These are phyloP conservation scores for Myrmecophaga tridactyla DNA, from an alignment of 2,113 vertebrate species.

Conservation along the genomic window DNA sequence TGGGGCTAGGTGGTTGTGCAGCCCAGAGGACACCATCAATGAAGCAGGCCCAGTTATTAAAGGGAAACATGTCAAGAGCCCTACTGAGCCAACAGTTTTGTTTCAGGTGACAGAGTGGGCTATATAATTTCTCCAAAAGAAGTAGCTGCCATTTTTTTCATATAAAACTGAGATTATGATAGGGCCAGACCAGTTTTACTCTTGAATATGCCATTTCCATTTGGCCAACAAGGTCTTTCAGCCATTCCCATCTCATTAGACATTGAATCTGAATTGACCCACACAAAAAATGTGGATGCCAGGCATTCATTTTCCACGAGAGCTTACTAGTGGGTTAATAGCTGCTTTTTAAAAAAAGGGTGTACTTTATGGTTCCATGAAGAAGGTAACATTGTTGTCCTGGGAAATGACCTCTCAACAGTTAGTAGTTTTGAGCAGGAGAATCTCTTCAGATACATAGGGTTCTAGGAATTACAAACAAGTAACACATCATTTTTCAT, in stretches of 20 bases:
- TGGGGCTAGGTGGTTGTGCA: neutral
- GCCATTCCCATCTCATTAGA: neutral
- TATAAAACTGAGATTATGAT: neutral
- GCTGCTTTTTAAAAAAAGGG: neutral
- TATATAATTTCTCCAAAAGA: neutral
- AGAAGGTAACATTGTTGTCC: neutral
- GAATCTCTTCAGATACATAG: neutral
- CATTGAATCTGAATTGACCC: neutral
- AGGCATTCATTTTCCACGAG: neutral
- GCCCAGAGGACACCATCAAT: neutral
- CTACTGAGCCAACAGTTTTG: neutral
- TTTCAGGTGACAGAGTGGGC: neutral
- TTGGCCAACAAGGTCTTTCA: neutral
- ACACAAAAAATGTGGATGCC: neutral
- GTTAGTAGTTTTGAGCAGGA: neutral
- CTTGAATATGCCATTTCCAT: neutral
- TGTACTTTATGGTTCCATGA: neutral
- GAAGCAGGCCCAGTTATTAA: neutral
- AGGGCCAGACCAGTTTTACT: neutral
- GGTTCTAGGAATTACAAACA: no score
- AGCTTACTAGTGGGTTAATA: neutral
- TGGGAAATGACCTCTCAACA: neutral
- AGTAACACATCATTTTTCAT: neutral
- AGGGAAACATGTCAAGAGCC: neutral
- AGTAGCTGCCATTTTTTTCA: neutral